Conservation (phyloP, 2,888 invertebrate genomes). For the Molorchus minor region DNA sequence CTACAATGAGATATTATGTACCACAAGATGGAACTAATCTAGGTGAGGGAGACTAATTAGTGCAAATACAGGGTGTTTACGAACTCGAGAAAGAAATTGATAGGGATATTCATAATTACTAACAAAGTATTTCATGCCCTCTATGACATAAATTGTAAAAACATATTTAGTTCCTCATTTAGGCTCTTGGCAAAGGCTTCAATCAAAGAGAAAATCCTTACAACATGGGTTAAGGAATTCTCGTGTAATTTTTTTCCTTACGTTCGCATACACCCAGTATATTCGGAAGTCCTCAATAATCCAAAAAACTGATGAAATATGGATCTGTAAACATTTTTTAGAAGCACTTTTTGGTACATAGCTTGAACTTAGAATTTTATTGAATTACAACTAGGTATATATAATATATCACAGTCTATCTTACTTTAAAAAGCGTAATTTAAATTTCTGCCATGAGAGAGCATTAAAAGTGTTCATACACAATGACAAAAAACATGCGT, state of each 20-base stretch:
- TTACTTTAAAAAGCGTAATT: constrained; percentile 38
- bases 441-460: constrained; percentile 35
- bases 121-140: too few species aligned
- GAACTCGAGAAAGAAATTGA: too few species aligned
- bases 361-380: constrained; percentile 25
- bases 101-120: too few species aligned
- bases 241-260: too few species aligned
- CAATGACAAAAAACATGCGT: constrained; percentile 15
- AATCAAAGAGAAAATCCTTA: too few species aligned
- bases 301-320: constrained; percentile 18
- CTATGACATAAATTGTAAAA: too few species aligned
- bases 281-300: constrained; percentile 23
- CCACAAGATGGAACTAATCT: constrained; percentile 18
- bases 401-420: constrained; percentile 37
- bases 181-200: too few species aligned
- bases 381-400: constrained; percentile 20
- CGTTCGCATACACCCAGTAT: too few species aligned
- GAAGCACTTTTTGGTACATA: constrained; percentile 26
- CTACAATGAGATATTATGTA: constrained; percentile 23
- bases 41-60: constrained; percentile 22
- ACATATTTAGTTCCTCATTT: too few species aligned
- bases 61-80: too few species aligned
- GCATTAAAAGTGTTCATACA: constrained; percentile 16
- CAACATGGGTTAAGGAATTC: too few species aligned
- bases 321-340: constrained; percentile 19